Conservation (phyloP, 2,113 vertebrate genomes). For the Gymnocephalus cernua region DNA sequence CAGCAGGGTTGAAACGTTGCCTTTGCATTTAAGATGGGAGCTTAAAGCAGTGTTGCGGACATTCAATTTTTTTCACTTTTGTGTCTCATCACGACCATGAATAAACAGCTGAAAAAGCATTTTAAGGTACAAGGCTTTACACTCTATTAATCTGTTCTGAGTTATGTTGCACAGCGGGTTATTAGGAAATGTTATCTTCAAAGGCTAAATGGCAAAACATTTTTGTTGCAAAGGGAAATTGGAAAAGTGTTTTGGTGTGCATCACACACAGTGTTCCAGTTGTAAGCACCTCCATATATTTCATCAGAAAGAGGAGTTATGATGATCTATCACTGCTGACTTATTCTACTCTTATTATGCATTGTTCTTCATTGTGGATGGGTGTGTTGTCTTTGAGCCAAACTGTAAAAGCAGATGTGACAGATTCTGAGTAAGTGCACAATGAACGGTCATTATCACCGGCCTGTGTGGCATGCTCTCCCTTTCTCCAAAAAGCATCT, state of each 20-base stretch:
- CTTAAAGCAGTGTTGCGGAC: no score
- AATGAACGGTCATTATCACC: conserved; percentile 1
- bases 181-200: conserved; percentile 36
- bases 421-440: conserved; percentile 20
- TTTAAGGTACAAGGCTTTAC: conserved; percentile 11
- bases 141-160: conserved; percentile 22
- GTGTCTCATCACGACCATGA: conserved; percentile 1
- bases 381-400: conserved; percentile 6
- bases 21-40: no score
- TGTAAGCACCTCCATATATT: conserved; percentile 1
- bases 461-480: not conserved
- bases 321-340: not conserved
- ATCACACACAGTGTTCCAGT: conserved; percentile 8
- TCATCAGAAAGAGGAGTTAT: not conserved
- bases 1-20: no score
- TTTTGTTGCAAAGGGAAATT: conserved; percentile 14
- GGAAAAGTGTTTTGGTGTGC: conserved; percentile 3
- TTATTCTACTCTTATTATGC: not conserved
- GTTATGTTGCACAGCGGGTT: conserved; percentile 29
- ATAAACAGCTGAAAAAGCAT: conserved; percentile 12
- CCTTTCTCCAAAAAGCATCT: conserved; percentile 33
- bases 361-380: not conserved
- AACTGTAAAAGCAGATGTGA: conserved; percentile 2
- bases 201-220: conserved; percentile 14
- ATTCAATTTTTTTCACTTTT: no score